These are phyloP conservation scores for Protodeltote pygarga DNA, from an alignment of 2,888 invertebrate species.

Conservation along the genomic window DNA sequence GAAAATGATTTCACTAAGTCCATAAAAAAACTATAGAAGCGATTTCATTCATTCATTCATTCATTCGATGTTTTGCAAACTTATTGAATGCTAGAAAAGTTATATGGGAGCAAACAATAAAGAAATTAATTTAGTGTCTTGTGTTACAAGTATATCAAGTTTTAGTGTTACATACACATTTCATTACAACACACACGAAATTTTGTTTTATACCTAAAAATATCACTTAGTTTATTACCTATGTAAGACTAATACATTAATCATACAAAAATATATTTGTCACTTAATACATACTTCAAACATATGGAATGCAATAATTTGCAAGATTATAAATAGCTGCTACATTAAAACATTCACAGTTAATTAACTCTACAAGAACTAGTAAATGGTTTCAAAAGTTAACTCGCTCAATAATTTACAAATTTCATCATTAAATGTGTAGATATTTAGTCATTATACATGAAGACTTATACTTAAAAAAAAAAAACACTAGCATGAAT, in stretches of 20 bases:
- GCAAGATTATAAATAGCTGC: slow-evolving; percentile 15
- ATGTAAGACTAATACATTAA: slow-evolving; percentile 26
- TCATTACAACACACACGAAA: slow-evolving; percentile 7
- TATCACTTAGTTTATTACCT: slow-evolving; percentile 24
- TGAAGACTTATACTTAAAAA: slow-evolving; percentile 14
- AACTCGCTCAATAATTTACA: not conserved
- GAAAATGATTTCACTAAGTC: no score
- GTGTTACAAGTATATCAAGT: slow-evolving; percentile 21
- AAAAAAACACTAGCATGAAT: slow-evolving; percentile 10
- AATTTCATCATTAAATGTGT: not conserved
- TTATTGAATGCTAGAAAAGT: no score
- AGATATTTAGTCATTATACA: slow-evolving; percentile 7
- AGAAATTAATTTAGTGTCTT: no score
- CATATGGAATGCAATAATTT: slow-evolving; percentile 33
- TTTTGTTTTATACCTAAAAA: slow-evolving; percentile 12
- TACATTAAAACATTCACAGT: slow-evolving; percentile 15
- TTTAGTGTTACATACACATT: slow-evolving; percentile 11
- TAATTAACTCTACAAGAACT: no score
- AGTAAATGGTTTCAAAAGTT: slow-evolving; percentile 1
- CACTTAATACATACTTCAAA: slow-evolving; percentile 38
- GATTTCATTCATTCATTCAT: no score
- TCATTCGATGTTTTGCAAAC: no score
- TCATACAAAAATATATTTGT: slow-evolving; percentile 41
- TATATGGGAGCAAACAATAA: no score
- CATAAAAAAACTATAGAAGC: no score